phyloP scores from a whole-genome alignment of 2,797 vertebrate genomes.

The Acanthiza pusilla region DNA sequence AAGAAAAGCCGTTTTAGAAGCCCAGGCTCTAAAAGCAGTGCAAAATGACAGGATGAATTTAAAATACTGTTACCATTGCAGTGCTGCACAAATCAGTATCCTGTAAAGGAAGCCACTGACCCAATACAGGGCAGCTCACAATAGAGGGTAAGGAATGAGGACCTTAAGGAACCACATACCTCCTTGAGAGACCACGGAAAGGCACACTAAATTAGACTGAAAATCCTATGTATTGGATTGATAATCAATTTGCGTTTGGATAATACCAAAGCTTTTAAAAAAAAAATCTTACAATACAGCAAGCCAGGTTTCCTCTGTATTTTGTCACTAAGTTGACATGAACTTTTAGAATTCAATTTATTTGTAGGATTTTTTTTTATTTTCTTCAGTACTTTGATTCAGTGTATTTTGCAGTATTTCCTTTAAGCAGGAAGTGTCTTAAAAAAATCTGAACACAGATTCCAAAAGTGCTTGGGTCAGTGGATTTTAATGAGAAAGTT shows the following conservation, averaged over 20 bases:
- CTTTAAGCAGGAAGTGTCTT: neutral
- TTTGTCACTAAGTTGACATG: neutral
- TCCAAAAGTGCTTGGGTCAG: neutral
- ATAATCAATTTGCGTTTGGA: neutral
- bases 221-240: neutral
- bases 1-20: neutral
- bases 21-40: neutral
- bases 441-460: neutral
- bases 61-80: neutral
- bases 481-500: neutral
- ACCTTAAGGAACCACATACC: neutral
- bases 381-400: neutral
- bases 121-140: neutral
- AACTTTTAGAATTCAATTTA: neutral
- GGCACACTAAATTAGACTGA: neutral
- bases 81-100: neutral
- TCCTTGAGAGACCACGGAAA: neutral
- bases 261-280: neutral
- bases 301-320: neutral
- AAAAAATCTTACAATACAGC: neutral
- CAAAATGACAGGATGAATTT: neutral
- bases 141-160: neutral
- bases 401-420: neutral
- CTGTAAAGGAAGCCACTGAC: neutral
- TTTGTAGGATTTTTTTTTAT: neutral